Evolutionary conservation across 1,140 invertebrate species (phyloP).

Genomic region (Plectus sambesii): DNA sequence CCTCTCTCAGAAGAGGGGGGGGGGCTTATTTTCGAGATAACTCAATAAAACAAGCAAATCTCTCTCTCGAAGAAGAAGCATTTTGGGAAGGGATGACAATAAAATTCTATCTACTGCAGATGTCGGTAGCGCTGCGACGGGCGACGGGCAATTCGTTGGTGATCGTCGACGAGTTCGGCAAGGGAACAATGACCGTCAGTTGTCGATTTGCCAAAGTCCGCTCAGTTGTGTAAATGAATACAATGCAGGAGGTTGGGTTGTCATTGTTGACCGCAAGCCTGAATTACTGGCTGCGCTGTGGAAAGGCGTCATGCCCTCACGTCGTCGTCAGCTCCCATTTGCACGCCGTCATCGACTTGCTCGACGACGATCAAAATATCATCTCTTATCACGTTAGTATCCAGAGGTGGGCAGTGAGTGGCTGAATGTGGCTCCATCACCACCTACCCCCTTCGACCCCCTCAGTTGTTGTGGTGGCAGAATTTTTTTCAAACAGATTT

Average conservation of each 20-base stretch:
- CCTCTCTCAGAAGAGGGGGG: too few species aligned
- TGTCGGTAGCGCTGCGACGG: constrained; percentile 58
- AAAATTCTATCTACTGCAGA: constrained; percentile 49
- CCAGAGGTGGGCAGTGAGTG: background rate
- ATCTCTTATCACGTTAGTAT: constrained; percentile 17
- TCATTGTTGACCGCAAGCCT: constrained; percentile 33
- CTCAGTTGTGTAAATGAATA: constrained; percentile 8
- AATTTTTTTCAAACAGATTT: too few species aligned
- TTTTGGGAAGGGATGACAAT: background rate
- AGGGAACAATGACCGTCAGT: constrained; percentile 62
- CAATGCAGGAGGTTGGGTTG: constrained; percentile 38
- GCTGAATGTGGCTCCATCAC: too few species aligned
- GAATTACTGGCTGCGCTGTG: constrained; percentile 40
- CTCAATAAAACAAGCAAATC: too few species aligned
- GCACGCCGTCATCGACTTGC: constrained; percentile 29
- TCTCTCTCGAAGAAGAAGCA: too few species aligned
- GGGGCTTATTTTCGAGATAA: too few species aligned
- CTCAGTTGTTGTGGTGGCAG: too few species aligned
- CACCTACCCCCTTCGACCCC: too few species aligned
- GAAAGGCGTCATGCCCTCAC: constrained; percentile 31
- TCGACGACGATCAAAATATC: constrained; percentile 15
- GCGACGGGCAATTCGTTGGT: constrained; percentile 60
- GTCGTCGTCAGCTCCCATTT: constrained; percentile 37
- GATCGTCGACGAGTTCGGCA: constrained; percentile 80
- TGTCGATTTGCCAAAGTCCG: background rate